Conservation (phyloP, 2,113 vertebrate genomes). For the Cavia porcellus region DNA sequence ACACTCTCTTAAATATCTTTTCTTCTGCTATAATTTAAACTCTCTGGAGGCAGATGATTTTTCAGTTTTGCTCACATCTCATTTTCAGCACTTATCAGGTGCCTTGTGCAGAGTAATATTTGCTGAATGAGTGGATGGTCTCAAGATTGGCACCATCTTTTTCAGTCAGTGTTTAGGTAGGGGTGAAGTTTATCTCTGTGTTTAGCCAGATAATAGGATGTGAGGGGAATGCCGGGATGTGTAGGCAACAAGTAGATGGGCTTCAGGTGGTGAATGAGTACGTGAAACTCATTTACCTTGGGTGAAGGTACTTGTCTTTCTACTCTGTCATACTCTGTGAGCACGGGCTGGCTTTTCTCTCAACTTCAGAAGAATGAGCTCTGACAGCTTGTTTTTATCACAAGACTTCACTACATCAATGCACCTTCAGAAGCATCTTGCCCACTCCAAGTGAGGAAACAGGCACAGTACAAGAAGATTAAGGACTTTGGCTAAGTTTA, state of each 20-base stretch:
- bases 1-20: not conserved
- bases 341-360: not conserved
- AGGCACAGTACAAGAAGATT: not conserved
- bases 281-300: not conserved
- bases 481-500: not conserved
- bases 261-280: not conserved
- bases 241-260: not conserved
- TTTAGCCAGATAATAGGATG: not conserved
- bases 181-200: not conserved
- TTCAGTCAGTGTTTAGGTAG: not conserved
- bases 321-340: not conserved
- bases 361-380: not conserved
- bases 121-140: not conserved
- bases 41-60: not conserved
- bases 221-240: rapidly evolving
- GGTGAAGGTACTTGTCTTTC: not conserved
- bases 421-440: not conserved
- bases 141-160: not conserved
- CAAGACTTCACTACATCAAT: not conserved
- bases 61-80: not conserved
- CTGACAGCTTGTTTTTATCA: not conserved
- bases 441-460: not conserved
- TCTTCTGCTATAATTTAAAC: not conserved
- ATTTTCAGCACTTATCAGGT: not conserved
- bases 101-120: not conserved